Base-by-base conservation (phyloP, 2,113 vertebrate species). In the Struthidea cinerea region DNA sequence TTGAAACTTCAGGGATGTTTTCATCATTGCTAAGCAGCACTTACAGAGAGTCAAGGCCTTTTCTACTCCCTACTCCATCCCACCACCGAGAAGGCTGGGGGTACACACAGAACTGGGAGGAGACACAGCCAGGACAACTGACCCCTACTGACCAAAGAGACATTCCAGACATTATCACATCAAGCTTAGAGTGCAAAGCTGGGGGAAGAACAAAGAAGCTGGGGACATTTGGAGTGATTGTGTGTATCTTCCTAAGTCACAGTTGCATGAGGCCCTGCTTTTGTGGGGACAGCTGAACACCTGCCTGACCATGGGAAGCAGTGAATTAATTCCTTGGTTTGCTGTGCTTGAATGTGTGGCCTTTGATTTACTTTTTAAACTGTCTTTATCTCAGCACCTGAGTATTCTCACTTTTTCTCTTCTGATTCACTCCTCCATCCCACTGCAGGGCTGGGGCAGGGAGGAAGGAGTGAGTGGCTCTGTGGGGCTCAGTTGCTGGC, bases 361-460 rank as follows among this genome's bases (percentile, higher is more conserved):
- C 30, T 68, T 53, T 41, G 20, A n/a, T 53, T 68, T 47, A 68
- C 11, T 46, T 53, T 60, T 35, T n/a, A n/a, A 52, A 60, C 23
- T 39, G 22, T 30, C 13, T 52, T 44, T 65, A 33, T 81, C 27
- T 59, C 23, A 74, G 16, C 24, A 53, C 24, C 24, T 11, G 24
- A n/a, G 16, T 35, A 60, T 75, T 53, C 26, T 53, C 53, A 26
- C 28, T 47, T 52, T 46, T 52, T 13, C 16, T 35, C 13, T 49
- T 50, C 44, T 37, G 3, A 47, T 53, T 60, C 6, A 52, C 5
- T 61, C n/a, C 30, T 39, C 6, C n/a, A 55, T 35, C 14, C 14
- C 11, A 32, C 24, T 0, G 0, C 19, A 23, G 10, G 6, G 15
- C 3, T 13, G 3, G 8, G 11, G 7, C 7, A 32, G 13, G 8